Evolutionary conservation across 64 coral and sea anemone genomes (phyloP).

Genomic region (Cladopsammia gracilis): DNA sequence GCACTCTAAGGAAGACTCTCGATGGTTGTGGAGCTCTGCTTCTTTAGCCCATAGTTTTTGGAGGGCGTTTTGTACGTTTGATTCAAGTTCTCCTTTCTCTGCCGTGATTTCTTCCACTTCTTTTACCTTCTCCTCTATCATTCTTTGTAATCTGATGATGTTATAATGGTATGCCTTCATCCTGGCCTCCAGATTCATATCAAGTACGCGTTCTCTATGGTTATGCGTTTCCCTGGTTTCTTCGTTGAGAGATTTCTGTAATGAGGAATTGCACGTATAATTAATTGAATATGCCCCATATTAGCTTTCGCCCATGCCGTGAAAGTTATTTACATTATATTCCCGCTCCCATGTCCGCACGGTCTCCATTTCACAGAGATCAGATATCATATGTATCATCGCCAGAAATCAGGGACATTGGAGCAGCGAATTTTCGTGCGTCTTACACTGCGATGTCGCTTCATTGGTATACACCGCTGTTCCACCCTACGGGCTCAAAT

Average conservation of each 20-base stretch:
- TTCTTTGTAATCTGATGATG: not conserved
- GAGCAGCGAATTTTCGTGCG: too few relatives aligned
- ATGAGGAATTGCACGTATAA: not conserved
- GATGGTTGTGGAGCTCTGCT: constrained; percentile 2
- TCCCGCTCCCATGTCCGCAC: too few relatives aligned
- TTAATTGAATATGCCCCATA: too few relatives aligned
- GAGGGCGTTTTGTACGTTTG: constrained; percentile 19
- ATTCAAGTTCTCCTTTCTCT: constrained; percentile 16
- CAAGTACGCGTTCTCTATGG: not conserved
- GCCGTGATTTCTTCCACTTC: constrained; percentile 4
- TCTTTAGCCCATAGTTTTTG: constrained; percentile 44
- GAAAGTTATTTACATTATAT: too few relatives aligned
- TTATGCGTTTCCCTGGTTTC: not conserved
- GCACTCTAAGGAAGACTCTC: not conserved
- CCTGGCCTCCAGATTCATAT: not conserved
- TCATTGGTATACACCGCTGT: too few relatives aligned
- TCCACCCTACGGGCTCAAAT: too few relatives aligned
- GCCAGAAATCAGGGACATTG: too few relatives aligned
- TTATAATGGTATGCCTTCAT: not conserved
- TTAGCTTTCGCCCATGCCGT: too few relatives aligned
- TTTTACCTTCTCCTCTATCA: constrained; percentile 11
- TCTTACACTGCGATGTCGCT: too few relatives aligned
- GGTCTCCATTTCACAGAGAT: too few relatives aligned
- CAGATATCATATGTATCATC: too few relatives aligned
- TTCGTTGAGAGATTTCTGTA: not conserved